phyloP scores from a whole-genome alignment of 2,888 invertebrate species.

The Acholoe squamosa region DNA sequence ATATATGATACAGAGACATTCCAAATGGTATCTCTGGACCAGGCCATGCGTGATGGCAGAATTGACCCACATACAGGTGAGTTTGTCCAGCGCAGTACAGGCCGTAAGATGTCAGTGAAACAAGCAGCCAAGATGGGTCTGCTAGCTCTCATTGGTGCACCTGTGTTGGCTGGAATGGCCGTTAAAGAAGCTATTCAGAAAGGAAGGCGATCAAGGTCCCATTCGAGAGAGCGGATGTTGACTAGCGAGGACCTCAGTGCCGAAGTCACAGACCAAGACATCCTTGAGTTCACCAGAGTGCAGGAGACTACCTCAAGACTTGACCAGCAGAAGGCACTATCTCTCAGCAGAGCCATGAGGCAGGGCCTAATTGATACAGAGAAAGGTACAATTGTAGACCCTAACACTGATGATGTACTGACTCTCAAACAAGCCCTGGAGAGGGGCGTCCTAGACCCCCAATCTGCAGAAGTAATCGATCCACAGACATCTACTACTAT shows the following conservation, averaged over 20 bases:
- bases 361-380: slow-evolving; percentile 90
- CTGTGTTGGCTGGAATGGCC: slow-evolving; percentile 91
- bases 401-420: slow-evolving; percentile 90
- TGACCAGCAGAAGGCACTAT: slow-evolving; percentile 69
- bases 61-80: slow-evolving; percentile 92
- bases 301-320: slow-evolving; percentile 45
- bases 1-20: slow-evolving; percentile 89
- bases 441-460: slow-evolving; percentile 72
- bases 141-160: slow-evolving; percentile 93
- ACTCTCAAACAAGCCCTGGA: slow-evolving; percentile 91
- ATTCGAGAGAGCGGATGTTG: slow-evolving; percentile 70
- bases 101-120: slow-evolving; percentile 87
- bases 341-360: slow-evolving; percentile 74
- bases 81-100: slow-evolving; percentile 86
- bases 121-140: slow-evolving; percentile 86
- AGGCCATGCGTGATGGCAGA: slow-evolving; percentile 91
- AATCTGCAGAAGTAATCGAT: slow-evolving; percentile 75
- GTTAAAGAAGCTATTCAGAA: slow-evolving; percentile 89
- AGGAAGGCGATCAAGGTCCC: slow-evolving; percentile 68
- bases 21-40: slow-evolving; percentile 90
- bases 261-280: slow-evolving; percentile 70
- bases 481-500: slow-evolving; percentile 67
- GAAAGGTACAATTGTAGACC: slow-evolving; percentile 90
- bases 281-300: slow-evolving; percentile 71
- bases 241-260: slow-evolving; percentile 24